A percentile compares a stretch with the other conserved stretches of the same genome.
Conservation (phyloP, 1,140 invertebrate genomes). For the Anastatus disparis region DNA sequence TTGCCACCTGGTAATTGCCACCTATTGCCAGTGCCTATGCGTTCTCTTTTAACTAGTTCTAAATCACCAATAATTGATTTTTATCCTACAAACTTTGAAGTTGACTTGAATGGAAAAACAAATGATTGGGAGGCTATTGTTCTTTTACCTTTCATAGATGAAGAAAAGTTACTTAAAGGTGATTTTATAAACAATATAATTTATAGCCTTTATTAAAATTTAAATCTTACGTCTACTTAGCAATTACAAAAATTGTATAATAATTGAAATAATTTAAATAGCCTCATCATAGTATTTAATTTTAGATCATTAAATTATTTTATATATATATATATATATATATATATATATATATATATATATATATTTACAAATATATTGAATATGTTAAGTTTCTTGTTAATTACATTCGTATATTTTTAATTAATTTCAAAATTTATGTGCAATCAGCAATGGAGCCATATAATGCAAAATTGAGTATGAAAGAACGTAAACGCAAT, state of each 20-base stretch:
- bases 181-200: too few species aligned
- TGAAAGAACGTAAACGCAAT: constrained; percentile 82
- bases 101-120: constrained; percentile 91
- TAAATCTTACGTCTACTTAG: too few species aligned
- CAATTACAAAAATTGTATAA: too few species aligned
- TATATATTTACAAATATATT: constrained; percentile 29
- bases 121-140: constrained; percentile 99
- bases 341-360: too few species aligned
- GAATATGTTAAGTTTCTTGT: not conserved
- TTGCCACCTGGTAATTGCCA: constrained; percentile 84
- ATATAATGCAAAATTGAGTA: constrained; percentile 74
- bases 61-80: constrained; percentile 88
- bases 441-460: constrained; percentile 82
- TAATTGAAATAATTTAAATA: too few species aligned
- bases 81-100: constrained; percentile 91
- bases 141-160: constrained; percentile 96
- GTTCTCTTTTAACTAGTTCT: constrained; percentile 82
- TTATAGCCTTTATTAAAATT: too few species aligned
- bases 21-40: constrained; percentile 84
- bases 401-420: not conserved
- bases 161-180: constrained; percentile 69
- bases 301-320: too few species aligned
- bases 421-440: constrained; percentile 58
- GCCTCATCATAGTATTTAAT: too few species aligned
- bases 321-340: too few species aligned